A percentile compares a stretch with the other conserved stretches of the same genome.
Conservation (phyloP, 2,797 vertebrate genomes). For the Forpus xanthops region DNA sequence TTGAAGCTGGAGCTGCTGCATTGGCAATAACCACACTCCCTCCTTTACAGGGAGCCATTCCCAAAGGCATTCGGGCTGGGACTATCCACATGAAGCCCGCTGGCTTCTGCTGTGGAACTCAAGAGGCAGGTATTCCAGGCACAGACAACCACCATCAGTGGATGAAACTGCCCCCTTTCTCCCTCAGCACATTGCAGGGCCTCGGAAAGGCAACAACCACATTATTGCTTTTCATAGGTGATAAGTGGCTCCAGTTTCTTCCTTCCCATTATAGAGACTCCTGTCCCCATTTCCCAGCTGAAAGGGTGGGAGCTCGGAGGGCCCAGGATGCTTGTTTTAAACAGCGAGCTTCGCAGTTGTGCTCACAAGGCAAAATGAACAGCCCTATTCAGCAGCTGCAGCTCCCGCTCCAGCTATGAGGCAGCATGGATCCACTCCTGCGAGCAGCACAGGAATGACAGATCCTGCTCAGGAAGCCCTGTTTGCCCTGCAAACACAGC, state of each 20-base stretch:
- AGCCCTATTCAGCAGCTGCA: neutral
- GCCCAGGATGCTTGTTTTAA: neutral
- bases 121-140: neutral
- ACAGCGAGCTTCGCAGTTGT: neutral
- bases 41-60: accelerated
- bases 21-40: accelerated
- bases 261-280: neutral
- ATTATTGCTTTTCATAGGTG: neutral
- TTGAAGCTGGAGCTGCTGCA: accelerated
- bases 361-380: slow-evolving; percentile 18
- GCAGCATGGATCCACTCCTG: neutral
- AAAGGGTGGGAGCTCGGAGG: neutral
- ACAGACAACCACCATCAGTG: neutral
- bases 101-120: neutral
- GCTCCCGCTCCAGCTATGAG: neutral
- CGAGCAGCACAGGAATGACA: neutral
- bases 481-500: slow-evolving; percentile 42
- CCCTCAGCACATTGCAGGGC: neutral
- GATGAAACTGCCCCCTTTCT: neutral
- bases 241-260: neutral
- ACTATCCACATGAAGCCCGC: neutral
- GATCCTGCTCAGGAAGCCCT: neutral
- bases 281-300: neutral
- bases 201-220: neutral
- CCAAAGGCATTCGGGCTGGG: neutral